Evolutionary conservation across 1,140 invertebrate species (phyloP), one percentile per base, ranked within the genome.

Genomic region (Solenopsis fugax): DNA sequence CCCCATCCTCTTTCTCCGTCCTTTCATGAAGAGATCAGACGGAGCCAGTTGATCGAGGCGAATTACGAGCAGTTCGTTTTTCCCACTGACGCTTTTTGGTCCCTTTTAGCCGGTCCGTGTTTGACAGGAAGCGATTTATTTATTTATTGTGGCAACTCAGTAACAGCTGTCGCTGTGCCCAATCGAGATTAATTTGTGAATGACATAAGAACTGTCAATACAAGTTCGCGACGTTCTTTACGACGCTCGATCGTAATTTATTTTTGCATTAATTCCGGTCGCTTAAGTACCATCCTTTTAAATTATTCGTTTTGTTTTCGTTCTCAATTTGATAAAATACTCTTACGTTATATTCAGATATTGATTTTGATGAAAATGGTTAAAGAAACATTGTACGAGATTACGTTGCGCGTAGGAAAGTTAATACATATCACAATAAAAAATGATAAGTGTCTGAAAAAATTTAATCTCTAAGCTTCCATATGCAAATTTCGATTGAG

Each of bases 11-110:
- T 48, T 29, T 60, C 60, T 54, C 75, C 65, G 84, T 52, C 80
- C 86, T 90, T 85, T 88, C 86, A 90, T 77, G 56, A 90, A 90
- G 80, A 90, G 88, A 88, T 90, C 89, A 86, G 56, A 69, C 75
- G 80, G 58, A 88, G 85, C 80, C 89, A 90, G 76, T 88, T 54
- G 69, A 58, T 29, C 67, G 80, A 85, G 34, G 86, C 82, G 88
- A 90, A 90, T 90, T 84, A 71, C 62, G 80, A 85, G 12, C 72
- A 24, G 58, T 13, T 75, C 12, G 37, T 65, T 73, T 90, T 90
- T 85, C 60, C 69, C 71, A 41, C 29, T 52, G 34, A 45, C n/a
- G 4, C 24, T 67, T 78, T 75, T 80, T 85, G 21, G 1, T 62
- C 54, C 34, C 50, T 48, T 69, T 64, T 21, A 45, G 29, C n/a